Evolutionary conservation across 2,888 invertebrate genomes (phyloP).

Genomic region (Boloria selene): DNA sequence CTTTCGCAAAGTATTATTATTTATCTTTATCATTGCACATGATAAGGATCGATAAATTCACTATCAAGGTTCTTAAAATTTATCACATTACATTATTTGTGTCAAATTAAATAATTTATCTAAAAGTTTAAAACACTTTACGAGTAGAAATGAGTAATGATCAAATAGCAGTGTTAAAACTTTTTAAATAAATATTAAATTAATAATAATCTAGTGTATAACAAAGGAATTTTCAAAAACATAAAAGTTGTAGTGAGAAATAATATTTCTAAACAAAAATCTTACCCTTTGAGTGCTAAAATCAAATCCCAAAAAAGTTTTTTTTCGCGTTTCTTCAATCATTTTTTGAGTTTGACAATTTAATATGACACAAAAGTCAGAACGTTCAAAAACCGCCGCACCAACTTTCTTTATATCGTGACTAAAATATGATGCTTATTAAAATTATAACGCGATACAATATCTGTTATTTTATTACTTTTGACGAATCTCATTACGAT

Average conservation of each 20-base stretch:
- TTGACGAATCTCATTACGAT: constrained; percentile 15
- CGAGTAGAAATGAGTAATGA: neutral
- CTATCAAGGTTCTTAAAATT: neutral
- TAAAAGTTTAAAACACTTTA: neutral
- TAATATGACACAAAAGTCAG: constrained; percentile 42
- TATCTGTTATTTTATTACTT: constrained; percentile 32
- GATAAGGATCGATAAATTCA: constrained; percentile 9
- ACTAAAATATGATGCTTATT: constrained; percentile 28
- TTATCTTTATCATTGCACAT: constrained; percentile 6
- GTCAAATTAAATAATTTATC: neutral
- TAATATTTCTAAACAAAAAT: constrained; percentile 38
- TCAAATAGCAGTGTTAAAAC: neutral
- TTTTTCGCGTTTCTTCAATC: constrained; percentile 64
- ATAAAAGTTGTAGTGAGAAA: neutral
- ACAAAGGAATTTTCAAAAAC: neutral
- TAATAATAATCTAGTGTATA: neutral
- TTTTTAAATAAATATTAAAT: neutral
- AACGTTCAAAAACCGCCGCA: constrained; percentile 44
- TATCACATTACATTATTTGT: no score
- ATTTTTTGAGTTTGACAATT: constrained; percentile 71
- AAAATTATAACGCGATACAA: constrained; percentile 19
- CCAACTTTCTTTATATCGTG: constrained; percentile 29
- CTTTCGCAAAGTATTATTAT: constrained; percentile 11
- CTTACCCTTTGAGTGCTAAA: constrained; percentile 93
- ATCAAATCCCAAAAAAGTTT: constrained; percentile 91